Evolutionary conservation across 2,113 vertebrate species (phyloP).

Genomic region (Indri indri): DNA sequence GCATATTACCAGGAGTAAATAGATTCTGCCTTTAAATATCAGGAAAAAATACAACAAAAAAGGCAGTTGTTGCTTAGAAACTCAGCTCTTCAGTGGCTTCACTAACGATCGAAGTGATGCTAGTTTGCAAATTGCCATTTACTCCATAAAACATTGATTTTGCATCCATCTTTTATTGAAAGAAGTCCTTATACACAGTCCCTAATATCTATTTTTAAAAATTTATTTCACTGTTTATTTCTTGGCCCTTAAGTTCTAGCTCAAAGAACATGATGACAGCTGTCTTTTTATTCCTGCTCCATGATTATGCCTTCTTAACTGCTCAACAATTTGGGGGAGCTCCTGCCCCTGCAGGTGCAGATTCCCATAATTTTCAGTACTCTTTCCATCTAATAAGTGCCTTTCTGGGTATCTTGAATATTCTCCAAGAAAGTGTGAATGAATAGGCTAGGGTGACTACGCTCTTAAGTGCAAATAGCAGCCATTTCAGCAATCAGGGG

Average conservation of each 20-base stretch:
- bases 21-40: neutral
- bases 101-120: neutral
- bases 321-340: neutral
- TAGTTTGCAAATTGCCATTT: neutral
- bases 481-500: conserved; percentile 65
- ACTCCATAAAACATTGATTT: neutral
- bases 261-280: neutral
- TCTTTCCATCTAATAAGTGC: conserved; percentile 26
- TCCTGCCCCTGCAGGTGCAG: neutral
- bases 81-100: neutral
- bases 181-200: neutral
- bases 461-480: conserved; percentile 66
- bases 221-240: neutral
- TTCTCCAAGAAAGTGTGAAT: conserved; percentile 38
- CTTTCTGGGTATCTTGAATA: conserved; percentile 60
- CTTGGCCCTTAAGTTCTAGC: neutral
- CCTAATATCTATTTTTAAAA: neutral
- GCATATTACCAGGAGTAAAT: neutral
- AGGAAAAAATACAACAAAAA: neutral
- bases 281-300: neutral
- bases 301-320: neutral
- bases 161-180: conserved; percentile 10
- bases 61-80: neutral
- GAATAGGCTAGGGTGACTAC: neutral
- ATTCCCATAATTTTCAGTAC: neutral